Conservation (phyloP, 2,797 vertebrate genomes). For the Melanotaenia parkinsoni region DNA sequence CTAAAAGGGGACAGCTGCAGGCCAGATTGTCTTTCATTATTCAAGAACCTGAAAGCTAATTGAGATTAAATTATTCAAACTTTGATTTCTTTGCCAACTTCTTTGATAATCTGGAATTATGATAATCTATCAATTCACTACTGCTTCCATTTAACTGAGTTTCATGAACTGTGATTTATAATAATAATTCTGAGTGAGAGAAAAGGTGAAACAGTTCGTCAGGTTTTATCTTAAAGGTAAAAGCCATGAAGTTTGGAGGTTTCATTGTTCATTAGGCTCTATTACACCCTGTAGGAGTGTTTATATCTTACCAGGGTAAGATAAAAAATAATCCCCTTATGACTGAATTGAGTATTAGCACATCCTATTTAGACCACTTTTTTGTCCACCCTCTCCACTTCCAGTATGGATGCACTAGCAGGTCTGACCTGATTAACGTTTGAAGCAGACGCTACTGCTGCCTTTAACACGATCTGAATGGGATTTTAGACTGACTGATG, state of each 20-base stretch:
- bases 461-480: conserved; percentile 26
- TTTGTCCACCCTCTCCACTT: neutral
- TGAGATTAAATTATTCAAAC: too few relatives aligned
- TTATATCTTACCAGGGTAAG: neutral
- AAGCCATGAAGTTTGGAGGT: neutral
- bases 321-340: neutral
- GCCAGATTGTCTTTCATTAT: too few relatives aligned
- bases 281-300: neutral
- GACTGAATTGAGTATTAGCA: conserved; percentile 16
- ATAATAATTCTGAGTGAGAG: neutral
- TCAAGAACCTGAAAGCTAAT: too few relatives aligned
- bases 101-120: neutral
- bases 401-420: conserved; percentile 38
- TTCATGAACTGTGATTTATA: neutral
- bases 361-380: conserved; percentile 10
- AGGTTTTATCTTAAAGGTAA: neutral
- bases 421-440: conserved; percentile 41
- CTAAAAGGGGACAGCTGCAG: neutral
- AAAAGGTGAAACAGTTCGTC: neutral
- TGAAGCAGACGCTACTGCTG: conserved; percentile 20
- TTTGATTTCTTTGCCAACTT: neutral
- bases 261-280: neutral
- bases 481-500: conserved; percentile 43
- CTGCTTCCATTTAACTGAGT: neutral
- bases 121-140: neutral